Percentiles rank a stretch among this genome's conserved stretches.
Evolutionary conservation across 2,113 vertebrate species (phyloP).

Genomic region (Enhydra lutris): DNA sequence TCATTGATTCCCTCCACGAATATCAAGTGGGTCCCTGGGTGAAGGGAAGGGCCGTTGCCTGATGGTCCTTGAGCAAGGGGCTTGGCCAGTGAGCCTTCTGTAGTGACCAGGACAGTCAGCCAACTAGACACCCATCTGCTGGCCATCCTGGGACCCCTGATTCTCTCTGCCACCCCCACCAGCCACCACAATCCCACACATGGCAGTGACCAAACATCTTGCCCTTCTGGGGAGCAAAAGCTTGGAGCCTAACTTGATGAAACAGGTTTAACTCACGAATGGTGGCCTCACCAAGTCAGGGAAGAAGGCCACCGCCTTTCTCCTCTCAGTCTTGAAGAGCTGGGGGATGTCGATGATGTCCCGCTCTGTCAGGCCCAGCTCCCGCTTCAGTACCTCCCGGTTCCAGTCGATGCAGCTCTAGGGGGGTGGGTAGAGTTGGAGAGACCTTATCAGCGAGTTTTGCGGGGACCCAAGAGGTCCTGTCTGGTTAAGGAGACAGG

Average conservation of each 20-base stretch:
- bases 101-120: neutral
- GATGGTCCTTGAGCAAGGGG: neutral
- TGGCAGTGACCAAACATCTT: rapidly evolving
- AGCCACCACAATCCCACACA: neutral
- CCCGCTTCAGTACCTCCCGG: conserved; percentile 89
- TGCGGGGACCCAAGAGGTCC: neutral
- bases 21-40: neutral
- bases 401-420: conserved; percentile 96
- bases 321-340: conserved; percentile 81
- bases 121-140: neutral
- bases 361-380: conserved; percentile 88
- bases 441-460: neutral
- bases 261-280: rapidly evolving
- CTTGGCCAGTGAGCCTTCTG: neutral
- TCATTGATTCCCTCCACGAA: neutral
- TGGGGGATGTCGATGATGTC: conserved; percentile 94
- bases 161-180: neutral
- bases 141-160: rapidly evolving
- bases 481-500: neutral
- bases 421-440: rapidly evolving
- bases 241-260: neutral
- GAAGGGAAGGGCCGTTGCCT: neutral
- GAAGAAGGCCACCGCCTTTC: conserved; percentile 86
- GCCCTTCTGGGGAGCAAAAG: neutral
- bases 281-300: conserved; percentile 88